Evolutionary conservation across 2,888 invertebrate genomes (phyloP), one percentile per base, ranked within the genome.

Genomic region (Sinopyrophorus schimmeli): DNA sequence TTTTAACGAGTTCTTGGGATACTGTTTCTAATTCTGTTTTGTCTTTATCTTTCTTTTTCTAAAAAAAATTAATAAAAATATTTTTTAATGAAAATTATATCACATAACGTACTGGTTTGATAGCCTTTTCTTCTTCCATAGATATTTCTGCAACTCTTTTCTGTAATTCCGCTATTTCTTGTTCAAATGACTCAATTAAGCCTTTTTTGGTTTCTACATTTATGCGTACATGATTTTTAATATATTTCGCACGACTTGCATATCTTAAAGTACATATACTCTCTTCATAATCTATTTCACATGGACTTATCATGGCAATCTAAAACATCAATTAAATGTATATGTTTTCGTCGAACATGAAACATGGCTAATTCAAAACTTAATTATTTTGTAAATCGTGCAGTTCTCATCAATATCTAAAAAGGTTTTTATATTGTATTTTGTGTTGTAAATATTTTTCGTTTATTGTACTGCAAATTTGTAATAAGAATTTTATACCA

Each of bases 131-230:
- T 51, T 69, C 68, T 20, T 66, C 63, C 31, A 65, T 42, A 17
- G 64, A 64, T 9, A 72, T 60, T 20, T 66, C 50, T n/a, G 60
- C 57, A 47, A 97, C 75, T 67, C 93, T 91, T 59, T 87, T 86
- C 59, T 89, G 86, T 31, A 99, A 78, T 42, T 91, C 89, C 59
- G 93, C 92, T 59, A 99, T 97, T 76, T 99, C 97, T 64, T 90
- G 86, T 74, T 99, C 97, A 76, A 96, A 98, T 74, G 94, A 89
- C 35, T 95, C 83, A 11, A 99, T 82, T 31, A 99, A 74, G 0
- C 98, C 96, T 75, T 97, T 96, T 61, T 98, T 97, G 0, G 97
- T 95, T 72, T 98, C 98, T 69, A 95, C 96, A 74, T 99, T 99
- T 53, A 99, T 87, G 65, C 89, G 87, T 47, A 96, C 96, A 62